Base-by-base conservation (phyloP, 2,888 invertebrate species). In the Zele albiditarsus region DNA sequence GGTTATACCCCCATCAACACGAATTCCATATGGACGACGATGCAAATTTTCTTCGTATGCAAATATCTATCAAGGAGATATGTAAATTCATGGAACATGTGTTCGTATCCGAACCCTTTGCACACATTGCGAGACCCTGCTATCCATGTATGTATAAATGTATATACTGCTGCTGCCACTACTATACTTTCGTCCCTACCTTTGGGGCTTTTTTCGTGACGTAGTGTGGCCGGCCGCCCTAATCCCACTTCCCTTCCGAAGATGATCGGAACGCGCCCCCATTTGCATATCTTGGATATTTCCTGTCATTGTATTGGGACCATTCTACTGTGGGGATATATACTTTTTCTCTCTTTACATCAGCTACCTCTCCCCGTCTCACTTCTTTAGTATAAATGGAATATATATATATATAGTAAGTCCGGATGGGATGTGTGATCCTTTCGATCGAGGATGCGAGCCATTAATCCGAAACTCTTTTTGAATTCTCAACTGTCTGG, bases 201-300 rank as follows among this genome's bases (percentile, higher is more conserved):
- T 57, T 38, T 46, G 31, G 31, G 42, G 33, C 28, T 74, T 53
- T 62, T 62, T 74, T 69, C 33, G 42, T 42, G 46, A 49, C 58
- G 68, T 49, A 69, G 53, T 38, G 3, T 31, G 16, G 49, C 53
- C 46, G 71, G 28, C 53, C 58, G 69, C 60, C 63, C 67, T 68
- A 28, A 31, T 65, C 20, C 31, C 33, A 49, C 71, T 31, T 33
- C 25, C 28, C 33, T 28, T 53, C 78, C 85, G 85, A 88, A 88
- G 89, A 89, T 88, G 87, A 88, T 88, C 88, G 88, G 86, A 85
- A 86, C 84, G 84, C 74, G 77, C 75, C 71, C 72, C 82, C 83
- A 86, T 89, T 89, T 88, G 88, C 89, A 89, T 89, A 89, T 89
- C 88, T 88, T 87, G 87, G 88, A 88, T 88, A 86, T 88, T 88